Evolutionary conservation across 2,113 vertebrate genomes (phyloP).

Genomic region (Astur gentilis): DNA sequence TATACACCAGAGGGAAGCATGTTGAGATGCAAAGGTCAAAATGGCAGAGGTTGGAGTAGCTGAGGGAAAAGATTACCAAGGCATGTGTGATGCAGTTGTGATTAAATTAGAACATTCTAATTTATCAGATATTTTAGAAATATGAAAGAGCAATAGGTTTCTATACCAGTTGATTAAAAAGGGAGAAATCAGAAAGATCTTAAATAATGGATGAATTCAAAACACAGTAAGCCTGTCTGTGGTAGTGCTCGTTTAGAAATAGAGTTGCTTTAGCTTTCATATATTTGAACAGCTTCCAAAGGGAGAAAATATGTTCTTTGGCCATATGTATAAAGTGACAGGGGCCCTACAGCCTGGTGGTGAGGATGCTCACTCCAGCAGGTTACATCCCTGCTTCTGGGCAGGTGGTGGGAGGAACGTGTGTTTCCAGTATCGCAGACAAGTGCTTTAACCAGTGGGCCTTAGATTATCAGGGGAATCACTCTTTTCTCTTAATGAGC

Average conservation of each 20-base stretch:
- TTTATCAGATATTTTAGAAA: not conserved
- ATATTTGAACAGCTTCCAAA: not conserved
- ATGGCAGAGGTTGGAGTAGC: not conserved
- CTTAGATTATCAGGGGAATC: not conserved
- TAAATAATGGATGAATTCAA: not conserved
- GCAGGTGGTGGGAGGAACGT: not conserved
- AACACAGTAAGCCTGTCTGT: not conserved
- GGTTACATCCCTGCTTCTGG: not conserved
- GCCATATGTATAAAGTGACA: not conserved
- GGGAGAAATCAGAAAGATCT: not conserved
- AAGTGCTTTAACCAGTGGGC: not conserved
- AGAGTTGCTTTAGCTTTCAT: not conserved
- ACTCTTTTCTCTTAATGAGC: not conserved
- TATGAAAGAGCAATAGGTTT: not conserved
- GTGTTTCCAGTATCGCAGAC: rapidly evolving
- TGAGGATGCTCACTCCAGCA: rapidly evolving
- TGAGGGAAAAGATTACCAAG: not conserved
- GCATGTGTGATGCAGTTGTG: not conserved
- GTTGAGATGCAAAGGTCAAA: not conserved
- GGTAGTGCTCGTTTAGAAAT: not conserved
- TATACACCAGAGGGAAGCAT: not conserved
- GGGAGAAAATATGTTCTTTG: not conserved
- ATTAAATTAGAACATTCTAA: not conserved
- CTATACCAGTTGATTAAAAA: not conserved
- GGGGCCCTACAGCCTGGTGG: not conserved